These are phyloP conservation scores for Noctua pronuba DNA, from an alignment of 2,888 invertebrate genomes.

Conservation along the genomic window DNA sequence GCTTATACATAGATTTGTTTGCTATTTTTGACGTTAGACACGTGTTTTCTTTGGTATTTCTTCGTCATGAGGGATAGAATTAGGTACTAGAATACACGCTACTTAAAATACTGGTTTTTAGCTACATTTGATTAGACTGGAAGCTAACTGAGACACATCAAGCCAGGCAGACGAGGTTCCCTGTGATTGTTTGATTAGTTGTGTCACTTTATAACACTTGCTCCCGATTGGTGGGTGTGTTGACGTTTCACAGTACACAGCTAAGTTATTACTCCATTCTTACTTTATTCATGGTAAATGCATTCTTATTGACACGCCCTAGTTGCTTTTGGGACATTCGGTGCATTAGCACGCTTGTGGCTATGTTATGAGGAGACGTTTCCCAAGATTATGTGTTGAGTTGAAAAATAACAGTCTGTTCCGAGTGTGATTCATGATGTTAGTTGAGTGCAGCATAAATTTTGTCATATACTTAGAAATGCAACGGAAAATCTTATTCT, in stretches of 20 bases:
- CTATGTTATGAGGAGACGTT: slow-evolving; percentile 12
- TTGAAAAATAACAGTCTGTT: slow-evolving; percentile 16
- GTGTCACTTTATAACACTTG: background rate
- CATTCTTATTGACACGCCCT: slow-evolving; percentile 48
- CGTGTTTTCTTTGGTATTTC: background rate
- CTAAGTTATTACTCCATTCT: background rate
- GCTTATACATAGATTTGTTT: background rate
- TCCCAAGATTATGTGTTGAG: slow-evolving; percentile 17
- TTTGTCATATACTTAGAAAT: background rate
- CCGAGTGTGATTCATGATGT: slow-evolving; percentile 17
- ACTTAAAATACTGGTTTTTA: background rate
- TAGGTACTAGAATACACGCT: background rate
- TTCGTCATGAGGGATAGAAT: background rate
- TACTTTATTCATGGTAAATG: slow-evolving; percentile 1
- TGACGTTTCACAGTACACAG: background rate
- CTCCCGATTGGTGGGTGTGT: background rate
- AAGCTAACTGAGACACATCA: background rate
- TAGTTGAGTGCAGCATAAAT: background rate
- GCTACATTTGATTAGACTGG: background rate
- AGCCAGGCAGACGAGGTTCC: background rate
- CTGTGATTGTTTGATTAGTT: background rate
- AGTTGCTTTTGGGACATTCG: slow-evolving; percentile 26
- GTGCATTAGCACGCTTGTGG: slow-evolving; percentile 13
- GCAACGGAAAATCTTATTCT: background rate
- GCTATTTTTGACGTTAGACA: background rate